Conservation (phyloP, 1,140 invertebrate genomes). For the Bombus picipes region DNA sequence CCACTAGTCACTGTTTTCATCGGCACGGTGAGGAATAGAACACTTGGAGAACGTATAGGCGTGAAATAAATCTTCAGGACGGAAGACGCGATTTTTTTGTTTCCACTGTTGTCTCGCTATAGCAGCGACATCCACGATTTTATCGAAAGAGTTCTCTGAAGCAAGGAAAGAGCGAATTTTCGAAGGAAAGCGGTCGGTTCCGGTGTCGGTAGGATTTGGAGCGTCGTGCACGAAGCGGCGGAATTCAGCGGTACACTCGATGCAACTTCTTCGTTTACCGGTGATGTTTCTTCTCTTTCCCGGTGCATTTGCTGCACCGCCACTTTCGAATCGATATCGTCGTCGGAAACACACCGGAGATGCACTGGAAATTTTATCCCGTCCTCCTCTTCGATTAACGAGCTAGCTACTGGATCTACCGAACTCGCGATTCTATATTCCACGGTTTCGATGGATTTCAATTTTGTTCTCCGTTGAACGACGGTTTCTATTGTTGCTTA, state of each 20-base stretch:
- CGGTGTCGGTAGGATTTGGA: not conserved
- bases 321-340: conserved; percentile 56
- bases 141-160: not conserved
- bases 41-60: not conserved
- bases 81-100: not conserved
- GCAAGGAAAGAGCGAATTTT: not conserved
- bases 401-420: too few relatives aligned
- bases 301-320: conserved; percentile 22
- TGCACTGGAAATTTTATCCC: conserved; percentile 7
- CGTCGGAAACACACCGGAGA: conserved; percentile 39
- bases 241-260: conserved; percentile 16
- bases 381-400: conserved; percentile 1
- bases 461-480: not conserved
- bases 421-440: not conserved
- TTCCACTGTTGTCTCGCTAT: not conserved
- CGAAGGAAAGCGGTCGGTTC: not conserved
- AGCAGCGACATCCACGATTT: not conserved
- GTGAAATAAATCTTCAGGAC: not conserved
- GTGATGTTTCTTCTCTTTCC: conserved; percentile 22
- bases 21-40: not conserved
- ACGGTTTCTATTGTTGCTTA: not conserved
- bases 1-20: conserved; percentile 50
- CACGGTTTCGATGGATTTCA: not conserved
- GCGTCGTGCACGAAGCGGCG: not conserved
- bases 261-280: conserved; percentile 1